Conservation (phyloP, 2,888 invertebrate species). For the Helobdella robusta region DNA sequence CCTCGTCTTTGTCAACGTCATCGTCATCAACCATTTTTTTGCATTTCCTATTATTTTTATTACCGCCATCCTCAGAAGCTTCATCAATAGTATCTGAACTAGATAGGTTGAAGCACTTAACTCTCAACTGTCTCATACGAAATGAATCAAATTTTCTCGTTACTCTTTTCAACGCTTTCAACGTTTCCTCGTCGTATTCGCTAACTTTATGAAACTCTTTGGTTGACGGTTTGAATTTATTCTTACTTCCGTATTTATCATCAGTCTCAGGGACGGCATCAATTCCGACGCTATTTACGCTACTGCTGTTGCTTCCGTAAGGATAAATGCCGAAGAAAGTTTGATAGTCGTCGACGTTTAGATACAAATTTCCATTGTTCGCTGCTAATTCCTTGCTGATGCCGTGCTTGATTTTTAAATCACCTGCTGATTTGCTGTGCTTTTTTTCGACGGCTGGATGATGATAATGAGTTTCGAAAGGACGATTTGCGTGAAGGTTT, state of each 20-base stretch:
- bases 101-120: slow-evolving; percentile 14
- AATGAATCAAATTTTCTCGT: slow-evolving; percentile 25
- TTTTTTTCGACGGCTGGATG: no score
- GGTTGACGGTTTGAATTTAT: no score
- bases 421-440: no score
- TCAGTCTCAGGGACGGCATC: no score
- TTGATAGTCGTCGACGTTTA: slow-evolving; percentile 18
- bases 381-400: not conserved
- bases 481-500: no score
- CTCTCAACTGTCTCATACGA: slow-evolving; percentile 18
- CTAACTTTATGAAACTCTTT: not conserved
- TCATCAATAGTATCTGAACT: not conserved
- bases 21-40: not conserved
- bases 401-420: no score
- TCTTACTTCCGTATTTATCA: no score
- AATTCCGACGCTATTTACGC: no score
- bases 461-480: no score
- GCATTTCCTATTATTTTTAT: not conserved
- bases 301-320: not conserved
- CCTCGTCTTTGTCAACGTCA: no score
- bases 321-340: slow-evolving; percentile 8
- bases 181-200: slow-evolving; percentile 18
- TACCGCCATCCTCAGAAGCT: not conserved
- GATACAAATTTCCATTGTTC: slow-evolving; percentile 4
- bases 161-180: slow-evolving; percentile 12